Conservation (phyloP, 2,797 vertebrate genomes). For the Sebastes vulpes region DNA sequence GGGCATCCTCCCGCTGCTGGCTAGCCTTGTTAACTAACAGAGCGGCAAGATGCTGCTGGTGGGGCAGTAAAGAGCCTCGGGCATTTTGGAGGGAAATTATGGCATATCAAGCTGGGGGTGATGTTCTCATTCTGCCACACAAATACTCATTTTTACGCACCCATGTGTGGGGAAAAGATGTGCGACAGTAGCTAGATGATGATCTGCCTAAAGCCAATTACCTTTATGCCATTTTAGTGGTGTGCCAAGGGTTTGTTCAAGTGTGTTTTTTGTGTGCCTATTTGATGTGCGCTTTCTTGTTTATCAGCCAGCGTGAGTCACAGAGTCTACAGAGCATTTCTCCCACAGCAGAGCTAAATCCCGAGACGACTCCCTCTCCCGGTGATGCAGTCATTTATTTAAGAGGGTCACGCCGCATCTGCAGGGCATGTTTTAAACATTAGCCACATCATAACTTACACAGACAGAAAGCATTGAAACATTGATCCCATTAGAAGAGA, state of each 20-base stretch:
- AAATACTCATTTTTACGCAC: neutral
- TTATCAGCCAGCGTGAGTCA: constrained; percentile 40
- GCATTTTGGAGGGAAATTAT: constrained; percentile 42
- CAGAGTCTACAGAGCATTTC: constrained; percentile 35
- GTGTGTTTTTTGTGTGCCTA: neutral
- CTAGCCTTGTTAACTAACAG: constrained; percentile 55
- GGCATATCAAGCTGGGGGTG: constrained; percentile 37
- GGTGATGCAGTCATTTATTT: constrained; percentile 73
- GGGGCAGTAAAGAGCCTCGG: constrained; percentile 18
- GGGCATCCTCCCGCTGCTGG: constrained; percentile 40
- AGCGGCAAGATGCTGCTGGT: constrained; percentile 48
- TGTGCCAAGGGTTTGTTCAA: constrained; percentile 1
- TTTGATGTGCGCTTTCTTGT: constrained; percentile 7
- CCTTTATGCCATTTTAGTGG: neutral
- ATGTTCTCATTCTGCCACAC: constrained; percentile 49
- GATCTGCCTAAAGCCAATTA: neutral
- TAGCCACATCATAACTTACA: constrained; percentile 67
- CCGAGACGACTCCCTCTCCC: constrained; percentile 50
- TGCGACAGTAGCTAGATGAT: neutral
- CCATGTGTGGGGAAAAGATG: neutral
- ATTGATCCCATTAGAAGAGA: constrained; percentile 61
- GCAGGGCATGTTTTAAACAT: constrained; percentile 81
- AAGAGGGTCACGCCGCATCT: constrained; percentile 70
- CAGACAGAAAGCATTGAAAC: constrained; percentile 55
- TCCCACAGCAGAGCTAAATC: constrained; percentile 63